A percentile compares a stretch with the other conserved stretches of the same genome.
These are phyloP conservation scores for Phaenicophaeus curvirostris DNA, from an alignment of 2,797 vertebrate species.

Conservation along the genomic window DNA sequence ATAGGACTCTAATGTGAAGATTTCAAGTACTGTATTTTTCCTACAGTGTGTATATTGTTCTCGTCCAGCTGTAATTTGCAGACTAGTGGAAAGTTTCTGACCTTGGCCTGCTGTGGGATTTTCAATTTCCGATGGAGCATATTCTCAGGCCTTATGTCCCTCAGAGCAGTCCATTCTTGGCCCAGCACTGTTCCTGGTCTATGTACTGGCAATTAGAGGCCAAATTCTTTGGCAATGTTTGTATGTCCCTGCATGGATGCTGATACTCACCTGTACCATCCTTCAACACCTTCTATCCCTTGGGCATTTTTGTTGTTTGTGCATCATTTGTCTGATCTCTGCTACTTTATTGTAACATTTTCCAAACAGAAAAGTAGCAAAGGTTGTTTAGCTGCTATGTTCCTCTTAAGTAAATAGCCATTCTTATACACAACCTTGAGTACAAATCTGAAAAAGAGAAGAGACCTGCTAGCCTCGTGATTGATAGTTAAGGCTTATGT, in stretches of 20 bases:
- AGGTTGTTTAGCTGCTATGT: background rate
- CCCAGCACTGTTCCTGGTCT: background rate
- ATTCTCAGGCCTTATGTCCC: background rate
- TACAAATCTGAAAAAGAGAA: background rate
- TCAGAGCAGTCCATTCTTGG: conserved; percentile 1
- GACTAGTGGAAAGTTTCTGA: background rate
- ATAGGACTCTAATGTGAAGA: background rate
- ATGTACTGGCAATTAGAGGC: background rate
- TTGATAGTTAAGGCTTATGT: background rate
- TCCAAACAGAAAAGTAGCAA: background rate
- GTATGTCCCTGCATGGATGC: background rate
- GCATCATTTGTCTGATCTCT: background rate
- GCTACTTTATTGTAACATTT: background rate
- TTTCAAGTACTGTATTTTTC: background rate
- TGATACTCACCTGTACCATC: conserved; percentile 22
- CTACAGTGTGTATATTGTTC: background rate
- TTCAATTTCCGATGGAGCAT: background rate
- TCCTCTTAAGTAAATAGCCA: background rate
- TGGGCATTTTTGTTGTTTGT: background rate
- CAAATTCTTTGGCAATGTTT: conserved; percentile 1
- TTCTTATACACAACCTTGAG: background rate
- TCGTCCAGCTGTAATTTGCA: background rate
- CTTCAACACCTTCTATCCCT: conserved; percentile 17
- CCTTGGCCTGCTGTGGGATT: background rate
- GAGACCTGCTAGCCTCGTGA: background rate